A percentile compares a stretch with the other conserved stretches of the same genome.
phyloP scores from a whole-genome alignment of 2,888 invertebrate genomes.

The Odontothrips loti region DNA sequence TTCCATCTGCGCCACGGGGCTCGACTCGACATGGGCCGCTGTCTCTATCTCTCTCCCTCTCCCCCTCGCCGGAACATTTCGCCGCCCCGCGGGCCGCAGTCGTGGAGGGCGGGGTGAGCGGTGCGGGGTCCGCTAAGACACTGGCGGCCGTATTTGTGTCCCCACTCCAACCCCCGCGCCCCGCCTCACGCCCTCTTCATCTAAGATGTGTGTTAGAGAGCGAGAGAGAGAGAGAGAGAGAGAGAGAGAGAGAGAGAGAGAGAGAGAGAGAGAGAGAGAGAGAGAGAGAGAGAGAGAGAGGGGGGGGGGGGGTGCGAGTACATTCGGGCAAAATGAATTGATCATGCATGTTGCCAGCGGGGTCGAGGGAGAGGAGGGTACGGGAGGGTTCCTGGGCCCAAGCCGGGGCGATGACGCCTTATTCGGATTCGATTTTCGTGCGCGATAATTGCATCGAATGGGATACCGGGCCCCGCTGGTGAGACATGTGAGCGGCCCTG shows the following conservation, averaged over 20 bases:
- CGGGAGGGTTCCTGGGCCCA: not conserved
- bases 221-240: no score
- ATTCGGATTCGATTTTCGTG: not conserved
- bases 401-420: not conserved
- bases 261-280: no score
- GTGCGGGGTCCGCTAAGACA: not conserved
- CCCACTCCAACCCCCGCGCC: not conserved
- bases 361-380: not conserved
- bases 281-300: no score
- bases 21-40: no score
- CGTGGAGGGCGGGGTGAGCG: no score
- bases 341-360: not conserved
- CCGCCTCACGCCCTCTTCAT: not conserved
- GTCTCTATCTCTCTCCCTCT: no score
- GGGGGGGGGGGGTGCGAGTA: not conserved
- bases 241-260: no score
- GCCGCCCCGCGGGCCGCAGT: no score
- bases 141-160: not conserved
- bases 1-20: not conserved
- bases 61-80: not conserved
- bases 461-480: not conserved
- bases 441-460: not conserved
- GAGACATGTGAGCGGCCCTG: not conserved
- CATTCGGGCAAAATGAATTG: constrained; percentile 13
- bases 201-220: not conserved